Percentiles rank a stretch among this genome's conserved stretches.
These are phyloP conservation scores for Muscicapa comitata DNA, from an alignment of 2,797 vertebrate species.

Conservation along the genomic window DNA sequence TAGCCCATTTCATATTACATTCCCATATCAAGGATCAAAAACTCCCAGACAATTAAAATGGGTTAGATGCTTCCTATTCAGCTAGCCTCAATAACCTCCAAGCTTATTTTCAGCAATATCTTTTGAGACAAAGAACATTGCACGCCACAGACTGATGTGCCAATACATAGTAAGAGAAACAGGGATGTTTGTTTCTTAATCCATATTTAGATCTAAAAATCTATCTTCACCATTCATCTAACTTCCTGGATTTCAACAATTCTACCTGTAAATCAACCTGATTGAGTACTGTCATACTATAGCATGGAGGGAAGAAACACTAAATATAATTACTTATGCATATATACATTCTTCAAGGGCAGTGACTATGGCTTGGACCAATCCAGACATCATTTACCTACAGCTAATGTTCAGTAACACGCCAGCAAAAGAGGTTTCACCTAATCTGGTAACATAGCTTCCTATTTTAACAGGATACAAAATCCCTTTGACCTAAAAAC, in stretches of 20 bases:
- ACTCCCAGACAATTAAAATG: not conserved
- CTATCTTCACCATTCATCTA: not conserved
- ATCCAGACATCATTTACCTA: not conserved
- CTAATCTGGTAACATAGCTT: not conserved
- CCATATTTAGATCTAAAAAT: not conserved
- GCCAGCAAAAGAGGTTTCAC: not conserved
- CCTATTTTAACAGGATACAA: not conserved
- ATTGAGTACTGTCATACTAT: not conserved
- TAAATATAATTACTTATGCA: not conserved
- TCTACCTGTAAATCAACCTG: not conserved
- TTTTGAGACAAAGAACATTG: not conserved
- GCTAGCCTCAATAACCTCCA: not conserved
- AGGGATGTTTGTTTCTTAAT: not conserved
- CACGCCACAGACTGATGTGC: not conserved
- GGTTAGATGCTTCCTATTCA: not conserved
- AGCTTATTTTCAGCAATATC: not conserved
- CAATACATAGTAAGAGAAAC: not conserved
- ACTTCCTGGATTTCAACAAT: not conserved
- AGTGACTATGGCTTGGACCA: not conserved
- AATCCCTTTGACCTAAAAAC: not conserved
- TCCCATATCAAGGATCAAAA: not conserved
- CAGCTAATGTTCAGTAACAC: not conserved
- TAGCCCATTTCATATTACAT: not conserved
- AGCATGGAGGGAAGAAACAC: not conserved
- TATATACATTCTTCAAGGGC: not conserved